Conservation (phyloP, 2,113 vertebrate species). For the Ptilorrhoa leucosticta region DNA sequence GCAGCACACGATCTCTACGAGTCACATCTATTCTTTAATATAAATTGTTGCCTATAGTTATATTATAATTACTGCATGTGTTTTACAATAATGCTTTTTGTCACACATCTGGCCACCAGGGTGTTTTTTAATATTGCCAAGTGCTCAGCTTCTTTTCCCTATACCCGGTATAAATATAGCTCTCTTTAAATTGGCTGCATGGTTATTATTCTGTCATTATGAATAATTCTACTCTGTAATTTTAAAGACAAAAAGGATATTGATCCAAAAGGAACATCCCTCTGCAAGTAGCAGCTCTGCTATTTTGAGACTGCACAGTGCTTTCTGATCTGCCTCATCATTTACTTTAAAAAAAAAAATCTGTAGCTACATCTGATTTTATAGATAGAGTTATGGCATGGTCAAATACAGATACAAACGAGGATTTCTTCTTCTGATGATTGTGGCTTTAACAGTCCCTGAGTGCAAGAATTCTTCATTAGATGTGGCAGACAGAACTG, state of each 20-base stretch:
- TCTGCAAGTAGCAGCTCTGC: not conserved
- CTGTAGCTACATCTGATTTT: not conserved
- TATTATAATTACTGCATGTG: not conserved
- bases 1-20: not conserved
- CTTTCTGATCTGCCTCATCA: not conserved
- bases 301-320: not conserved
- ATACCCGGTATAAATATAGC: not conserved
- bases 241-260: constrained; percentile 3
- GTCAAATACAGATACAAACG: not conserved
- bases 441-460: not conserved
- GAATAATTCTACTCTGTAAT: not conserved
- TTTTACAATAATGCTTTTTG: not conserved
- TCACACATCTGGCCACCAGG: not conserved
- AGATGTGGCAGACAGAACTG: not conserved
- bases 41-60: not conserved
- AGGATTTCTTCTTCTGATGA: not conserved
- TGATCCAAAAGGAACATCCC: not conserved
- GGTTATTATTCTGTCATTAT: not conserved
- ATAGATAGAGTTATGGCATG: not conserved
- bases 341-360: not conserved
- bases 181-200: not conserved
- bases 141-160: not conserved
- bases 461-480: not conserved
- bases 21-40: not conserved
- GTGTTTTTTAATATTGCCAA: not conserved